Percentiles rank a stretch among this genome's conserved stretches.
These are phyloP conservation scores for Protobothrops mucrosquamatus DNA, from an alignment of 2,113 vertebrate genomes.

Conservation along the genomic window DNA sequence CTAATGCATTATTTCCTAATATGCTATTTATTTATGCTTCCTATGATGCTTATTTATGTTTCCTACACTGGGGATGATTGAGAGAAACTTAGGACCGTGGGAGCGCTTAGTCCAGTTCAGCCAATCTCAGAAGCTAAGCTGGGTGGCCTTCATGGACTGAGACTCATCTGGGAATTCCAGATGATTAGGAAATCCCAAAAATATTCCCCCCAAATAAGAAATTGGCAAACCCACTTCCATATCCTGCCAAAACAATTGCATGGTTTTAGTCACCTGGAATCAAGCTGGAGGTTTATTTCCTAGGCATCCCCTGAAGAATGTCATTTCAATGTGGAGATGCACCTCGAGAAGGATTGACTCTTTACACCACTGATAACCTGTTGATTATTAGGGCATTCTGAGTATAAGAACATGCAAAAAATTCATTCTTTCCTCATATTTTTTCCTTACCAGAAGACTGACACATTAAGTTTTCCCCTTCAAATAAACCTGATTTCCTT, in stretches of 20 bases:
- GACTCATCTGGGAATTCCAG: background rate
- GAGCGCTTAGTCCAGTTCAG: background rate
- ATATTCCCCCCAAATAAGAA: background rate
- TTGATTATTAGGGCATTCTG: background rate
- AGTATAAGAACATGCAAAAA: background rate
- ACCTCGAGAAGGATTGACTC: background rate
- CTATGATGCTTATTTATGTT: background rate
- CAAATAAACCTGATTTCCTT: background rate
- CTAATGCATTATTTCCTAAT: background rate
- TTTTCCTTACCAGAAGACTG: background rate
- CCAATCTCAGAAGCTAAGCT: background rate
- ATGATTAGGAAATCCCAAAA: background rate
- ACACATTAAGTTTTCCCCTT: background rate
- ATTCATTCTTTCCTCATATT: background rate
- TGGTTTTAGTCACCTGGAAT: too few relatives aligned
- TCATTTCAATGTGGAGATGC: background rate
- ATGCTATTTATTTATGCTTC: background rate
- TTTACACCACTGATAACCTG: background rate
- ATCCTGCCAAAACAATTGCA: background rate
- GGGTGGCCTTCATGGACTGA: background rate
- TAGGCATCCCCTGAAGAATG: background rate
- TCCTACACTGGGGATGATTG: background rate
- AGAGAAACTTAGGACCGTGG: background rate
- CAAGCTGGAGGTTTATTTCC: too few relatives aligned
- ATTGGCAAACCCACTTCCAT: background rate